Conservation (phyloP, 2,797 vertebrate genomes). For the Jordanella pulchra region DNA sequence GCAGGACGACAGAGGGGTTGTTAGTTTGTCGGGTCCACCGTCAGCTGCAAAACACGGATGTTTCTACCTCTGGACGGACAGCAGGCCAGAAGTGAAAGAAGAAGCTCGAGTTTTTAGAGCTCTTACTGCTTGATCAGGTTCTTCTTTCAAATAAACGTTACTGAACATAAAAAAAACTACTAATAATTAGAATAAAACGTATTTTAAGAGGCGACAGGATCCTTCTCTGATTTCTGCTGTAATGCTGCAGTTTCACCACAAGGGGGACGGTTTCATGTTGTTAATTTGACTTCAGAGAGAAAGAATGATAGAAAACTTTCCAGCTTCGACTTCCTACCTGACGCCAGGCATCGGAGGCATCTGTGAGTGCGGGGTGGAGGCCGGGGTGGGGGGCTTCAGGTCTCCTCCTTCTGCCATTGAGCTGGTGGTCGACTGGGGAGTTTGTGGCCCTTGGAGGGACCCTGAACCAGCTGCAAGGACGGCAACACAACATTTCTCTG, state of each 20-base stretch:
- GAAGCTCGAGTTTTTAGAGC: no score
- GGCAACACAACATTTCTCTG: conserved; percentile 15
- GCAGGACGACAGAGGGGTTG: conserved; percentile 14
- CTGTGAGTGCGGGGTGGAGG: conserved; percentile 95
- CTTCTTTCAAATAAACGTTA: no score
- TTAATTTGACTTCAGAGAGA: background rate
- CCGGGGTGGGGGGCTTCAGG: conserved; percentile 96
- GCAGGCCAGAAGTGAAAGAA: no score
- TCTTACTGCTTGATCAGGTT: no score
- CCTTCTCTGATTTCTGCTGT: background rate
- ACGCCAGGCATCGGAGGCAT: conserved; percentile 93
- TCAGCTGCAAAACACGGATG: background rate
- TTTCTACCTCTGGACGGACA: no score
- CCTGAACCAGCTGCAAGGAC: conserved; percentile 91
- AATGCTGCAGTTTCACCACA: background rate
- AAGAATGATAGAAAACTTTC: background rate
- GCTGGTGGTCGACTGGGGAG: conserved; percentile 97
- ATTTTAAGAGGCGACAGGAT: no score
- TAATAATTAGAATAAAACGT: no score
- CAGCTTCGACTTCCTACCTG: conserved; percentile 78
- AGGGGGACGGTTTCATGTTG: background rate
- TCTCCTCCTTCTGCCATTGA: conserved; percentile 99
- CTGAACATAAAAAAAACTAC: no score
- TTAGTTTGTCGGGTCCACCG: background rate
- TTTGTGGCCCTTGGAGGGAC: conserved; percentile 98